These are phyloP conservation scores for Cryptoblepharus egeriae DNA, from an alignment of 2,797 vertebrate species.

Conservation along the genomic window DNA sequence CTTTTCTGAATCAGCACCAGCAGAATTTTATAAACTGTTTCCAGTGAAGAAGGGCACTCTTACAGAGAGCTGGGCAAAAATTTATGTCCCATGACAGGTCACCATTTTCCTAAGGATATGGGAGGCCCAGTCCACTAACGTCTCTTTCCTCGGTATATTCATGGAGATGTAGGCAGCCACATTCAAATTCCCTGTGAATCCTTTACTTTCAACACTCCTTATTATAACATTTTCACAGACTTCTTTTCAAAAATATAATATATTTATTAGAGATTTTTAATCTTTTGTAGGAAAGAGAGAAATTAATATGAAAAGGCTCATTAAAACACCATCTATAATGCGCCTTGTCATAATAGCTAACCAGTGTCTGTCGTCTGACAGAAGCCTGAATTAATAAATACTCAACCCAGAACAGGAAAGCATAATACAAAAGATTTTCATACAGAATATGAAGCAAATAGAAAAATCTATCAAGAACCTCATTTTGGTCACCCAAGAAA, in stretches of 20 bases:
- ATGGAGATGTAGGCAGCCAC: not conserved
- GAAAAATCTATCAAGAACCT: not conserved
- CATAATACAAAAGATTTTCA: not conserved
- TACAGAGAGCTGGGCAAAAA: not conserved
- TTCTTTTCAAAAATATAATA: not conserved
- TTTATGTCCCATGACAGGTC: not conserved
- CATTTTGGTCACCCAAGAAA: not conserved
- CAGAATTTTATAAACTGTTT: constrained; percentile 48
- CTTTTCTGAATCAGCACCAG: constrained; percentile 5
- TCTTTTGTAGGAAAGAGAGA: not conserved
- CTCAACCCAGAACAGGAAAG: not conserved
- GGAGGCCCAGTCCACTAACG: not conserved
- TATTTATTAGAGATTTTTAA: not conserved
- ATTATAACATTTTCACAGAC: not conserved
- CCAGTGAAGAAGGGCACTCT: constrained; percentile 10
- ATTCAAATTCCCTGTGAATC: not conserved
- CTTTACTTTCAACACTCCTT: not conserved
- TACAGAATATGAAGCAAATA: not conserved
- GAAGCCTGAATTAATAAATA: constrained; percentile 5
- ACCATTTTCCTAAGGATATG: not conserved
- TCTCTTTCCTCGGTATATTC: not conserved
- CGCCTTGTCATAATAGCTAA: not conserved
- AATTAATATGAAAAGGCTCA: not conserved
- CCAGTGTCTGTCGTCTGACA: not conserved
- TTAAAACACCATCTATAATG: too few species aligned